phyloP scores from a whole-genome alignment of 2,113 vertebrate genomes.

The Python bivittatus region DNA sequence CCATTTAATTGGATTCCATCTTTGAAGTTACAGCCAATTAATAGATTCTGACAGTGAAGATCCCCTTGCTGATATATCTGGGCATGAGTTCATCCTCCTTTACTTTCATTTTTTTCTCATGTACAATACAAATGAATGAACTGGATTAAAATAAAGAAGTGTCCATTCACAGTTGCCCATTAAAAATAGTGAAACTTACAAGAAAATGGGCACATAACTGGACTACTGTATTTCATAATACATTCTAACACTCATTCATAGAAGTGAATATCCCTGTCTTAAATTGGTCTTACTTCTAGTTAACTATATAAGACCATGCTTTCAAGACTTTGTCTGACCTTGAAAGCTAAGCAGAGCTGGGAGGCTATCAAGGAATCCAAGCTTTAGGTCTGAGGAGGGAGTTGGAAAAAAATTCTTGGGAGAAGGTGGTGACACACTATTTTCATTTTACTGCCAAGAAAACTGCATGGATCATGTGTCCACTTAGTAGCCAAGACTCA shows the following conservation, averaged over 20 bases:
- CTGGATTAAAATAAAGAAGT: background rate
- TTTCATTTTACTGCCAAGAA: background rate
- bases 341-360: background rate
- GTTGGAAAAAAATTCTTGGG: background rate
- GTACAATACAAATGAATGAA: background rate
- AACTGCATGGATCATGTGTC: background rate
- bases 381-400: background rate
- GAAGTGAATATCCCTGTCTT: background rate
- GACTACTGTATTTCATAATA: background rate
- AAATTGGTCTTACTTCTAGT: background rate
- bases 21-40: no score
- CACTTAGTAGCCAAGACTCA: background rate
- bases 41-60: no score
- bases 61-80: no score
- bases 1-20: background rate
- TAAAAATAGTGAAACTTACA: background rate
- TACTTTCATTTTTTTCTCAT: background rate
- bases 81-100: no score
- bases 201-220: background rate
- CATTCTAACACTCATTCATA: background rate
- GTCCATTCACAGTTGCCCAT: background rate
- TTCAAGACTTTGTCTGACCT: background rate
- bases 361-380: background rate
- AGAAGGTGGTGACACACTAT: background rate
- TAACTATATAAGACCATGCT: background rate